Percentiles rank a stretch among this genome's conserved stretches.
Conservation (phyloP, 2,113 vertebrate genomes). For the Neotragus moschatus region DNA sequence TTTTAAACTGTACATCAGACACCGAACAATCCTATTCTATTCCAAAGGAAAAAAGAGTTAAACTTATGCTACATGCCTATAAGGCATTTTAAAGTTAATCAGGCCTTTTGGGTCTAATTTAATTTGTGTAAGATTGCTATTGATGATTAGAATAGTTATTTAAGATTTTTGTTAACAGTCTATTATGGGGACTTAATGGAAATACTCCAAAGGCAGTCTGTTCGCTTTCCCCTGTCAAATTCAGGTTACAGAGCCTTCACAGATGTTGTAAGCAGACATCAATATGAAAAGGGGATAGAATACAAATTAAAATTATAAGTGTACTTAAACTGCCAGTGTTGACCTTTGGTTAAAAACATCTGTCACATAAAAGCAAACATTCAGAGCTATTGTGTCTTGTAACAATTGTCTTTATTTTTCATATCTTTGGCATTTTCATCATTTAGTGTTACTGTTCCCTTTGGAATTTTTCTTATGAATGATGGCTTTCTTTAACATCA, state of each 20-base stretch:
- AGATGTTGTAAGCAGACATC: slow-evolving; percentile 81
- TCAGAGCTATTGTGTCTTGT: slow-evolving; percentile 71
- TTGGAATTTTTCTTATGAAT: slow-evolving; percentile 67
- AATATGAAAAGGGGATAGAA: slow-evolving; percentile 76
- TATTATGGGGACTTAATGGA: slow-evolving; percentile 76
- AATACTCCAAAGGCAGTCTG: slow-evolving; percentile 77
- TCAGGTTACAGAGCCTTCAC: slow-evolving; percentile 79
- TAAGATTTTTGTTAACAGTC: slow-evolving; percentile 82
- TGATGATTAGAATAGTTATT: slow-evolving; percentile 81
- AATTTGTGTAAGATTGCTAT: slow-evolving; percentile 80
- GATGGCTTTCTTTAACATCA: slow-evolving; percentile 59
- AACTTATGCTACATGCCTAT: slow-evolving; percentile 73
- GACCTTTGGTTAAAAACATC: slow-evolving; percentile 82
- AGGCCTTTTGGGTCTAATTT: slow-evolving; percentile 77
- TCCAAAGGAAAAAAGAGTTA: slow-evolving; percentile 45
- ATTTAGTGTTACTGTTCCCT: slow-evolving; percentile 70
- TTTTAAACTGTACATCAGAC: slow-evolving; percentile 57
- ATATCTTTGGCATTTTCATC: slow-evolving; percentile 72
- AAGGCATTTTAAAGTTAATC: slow-evolving; percentile 81
- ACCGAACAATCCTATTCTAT: slow-evolving; percentile 39
- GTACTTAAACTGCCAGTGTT: slow-evolving; percentile 75
- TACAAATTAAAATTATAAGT: slow-evolving; percentile 82
- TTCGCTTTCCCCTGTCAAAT: slow-evolving; percentile 81
- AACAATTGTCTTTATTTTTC: slow-evolving; percentile 78
- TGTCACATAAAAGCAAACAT: slow-evolving; percentile 82